These are phyloP conservation scores for Pithys albifrons DNA, from an alignment of 2,113 vertebrate genomes.

Conservation along the genomic window DNA sequence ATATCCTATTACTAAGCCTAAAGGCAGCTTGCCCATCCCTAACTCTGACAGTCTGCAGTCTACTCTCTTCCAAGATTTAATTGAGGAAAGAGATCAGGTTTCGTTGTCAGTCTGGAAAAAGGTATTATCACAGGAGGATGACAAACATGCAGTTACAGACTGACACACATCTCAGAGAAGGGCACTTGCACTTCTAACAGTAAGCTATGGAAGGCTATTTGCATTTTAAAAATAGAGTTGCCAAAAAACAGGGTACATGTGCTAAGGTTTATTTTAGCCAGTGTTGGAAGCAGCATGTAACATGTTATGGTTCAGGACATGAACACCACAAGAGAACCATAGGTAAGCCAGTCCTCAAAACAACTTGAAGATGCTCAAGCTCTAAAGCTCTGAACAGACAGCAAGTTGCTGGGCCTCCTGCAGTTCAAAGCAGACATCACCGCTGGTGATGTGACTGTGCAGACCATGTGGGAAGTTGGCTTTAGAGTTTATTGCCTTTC, in stretches of 20 bases:
- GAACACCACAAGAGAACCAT: not conserved
- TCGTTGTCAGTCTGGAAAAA: not conserved
- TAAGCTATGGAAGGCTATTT: not conserved
- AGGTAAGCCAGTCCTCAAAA: not conserved
- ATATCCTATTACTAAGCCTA: not conserved
- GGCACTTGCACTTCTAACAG: not conserved
- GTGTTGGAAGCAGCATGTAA: not conserved
- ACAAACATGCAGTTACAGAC: not conserved
- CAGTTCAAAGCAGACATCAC: not conserved
- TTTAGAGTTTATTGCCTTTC: not conserved
- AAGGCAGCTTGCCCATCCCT: not conserved
- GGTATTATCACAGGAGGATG: not conserved
- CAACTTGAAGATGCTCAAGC: not conserved
- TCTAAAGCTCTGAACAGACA: not conserved
- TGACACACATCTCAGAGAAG: not conserved
- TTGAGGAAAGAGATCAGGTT: not conserved
- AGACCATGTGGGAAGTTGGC: not conserved
- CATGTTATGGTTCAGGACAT: rapidly evolving
- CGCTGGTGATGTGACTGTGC: rapidly evolving
- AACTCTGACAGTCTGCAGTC: not conserved
- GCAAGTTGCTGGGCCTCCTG: not conserved
- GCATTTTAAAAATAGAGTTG: not conserved
- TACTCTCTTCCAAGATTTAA: not conserved
- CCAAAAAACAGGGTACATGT: not conserved
- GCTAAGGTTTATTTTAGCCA: not conserved